These are phyloP conservation scores for Serranus cabrilla DNA, from an alignment of 2,797 vertebrate species.

Conservation along the genomic window DNA sequence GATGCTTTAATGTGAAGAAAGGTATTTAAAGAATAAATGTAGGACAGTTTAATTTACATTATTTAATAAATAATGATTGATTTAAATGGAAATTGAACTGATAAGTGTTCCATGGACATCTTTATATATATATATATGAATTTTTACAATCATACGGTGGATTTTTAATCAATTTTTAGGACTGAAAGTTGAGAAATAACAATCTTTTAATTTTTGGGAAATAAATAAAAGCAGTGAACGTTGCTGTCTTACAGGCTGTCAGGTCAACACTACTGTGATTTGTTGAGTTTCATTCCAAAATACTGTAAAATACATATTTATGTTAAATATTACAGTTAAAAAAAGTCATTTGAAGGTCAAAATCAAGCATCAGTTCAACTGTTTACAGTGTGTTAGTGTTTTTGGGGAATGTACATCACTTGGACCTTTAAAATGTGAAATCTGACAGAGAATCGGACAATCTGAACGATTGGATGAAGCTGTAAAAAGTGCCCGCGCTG, in stretches of 20 bases:
- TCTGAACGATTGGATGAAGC: conserved; percentile 30
- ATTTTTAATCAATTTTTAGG: conserved; percentile 10
- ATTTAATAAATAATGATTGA: neutral
- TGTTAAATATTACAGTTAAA: neutral
- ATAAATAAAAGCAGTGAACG: conserved; percentile 4
- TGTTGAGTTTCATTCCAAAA: conserved; percentile 47
- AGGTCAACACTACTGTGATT: conserved; percentile 57
- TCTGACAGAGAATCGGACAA: conserved; percentile 37
- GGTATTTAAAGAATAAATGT: neutral
- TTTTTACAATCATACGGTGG: neutral
- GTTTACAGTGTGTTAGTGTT: conserved; percentile 5
- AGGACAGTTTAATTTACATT: neutral
- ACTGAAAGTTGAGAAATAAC: neutral
- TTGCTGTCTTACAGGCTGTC: conserved; percentile 41
- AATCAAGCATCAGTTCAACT: neutral
- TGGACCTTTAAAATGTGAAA: conserved; percentile 66
- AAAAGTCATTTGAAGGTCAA: conserved; percentile 14
- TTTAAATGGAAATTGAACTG: neutral
- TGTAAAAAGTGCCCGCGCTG: conserved; percentile 24
- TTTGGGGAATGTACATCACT: conserved; percentile 53
- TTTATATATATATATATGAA: conserved; percentile 2
- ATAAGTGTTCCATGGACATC: neutral
- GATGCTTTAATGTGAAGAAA: neutral
- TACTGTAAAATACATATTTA: conserved; percentile 22
- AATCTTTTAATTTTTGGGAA: neutral